Percentiles rank a stretch among this genome's conserved stretches.
These are phyloP conservation scores for Chauna torquata DNA, from an alignment of 2,113 vertebrate species.

Conservation along the genomic window DNA sequence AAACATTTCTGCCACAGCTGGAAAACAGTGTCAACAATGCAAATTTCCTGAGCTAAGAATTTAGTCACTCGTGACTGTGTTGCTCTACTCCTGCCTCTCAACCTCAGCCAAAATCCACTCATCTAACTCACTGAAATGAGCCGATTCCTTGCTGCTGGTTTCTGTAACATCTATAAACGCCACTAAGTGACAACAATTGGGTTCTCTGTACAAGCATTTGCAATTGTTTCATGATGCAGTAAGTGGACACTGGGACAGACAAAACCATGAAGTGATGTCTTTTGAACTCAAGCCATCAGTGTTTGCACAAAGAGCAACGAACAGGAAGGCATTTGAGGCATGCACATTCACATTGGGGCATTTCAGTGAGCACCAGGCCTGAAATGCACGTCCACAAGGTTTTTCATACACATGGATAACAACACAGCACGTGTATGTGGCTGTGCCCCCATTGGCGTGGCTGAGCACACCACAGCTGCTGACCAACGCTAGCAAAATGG, in stretches of 20 bases:
- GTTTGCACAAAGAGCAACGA: not conserved
- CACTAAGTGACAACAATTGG: not conserved
- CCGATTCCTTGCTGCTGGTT: not conserved
- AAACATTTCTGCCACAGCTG: not conserved
- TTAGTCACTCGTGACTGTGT: not conserved
- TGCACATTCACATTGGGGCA: rapidly evolving
- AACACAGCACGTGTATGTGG: rapidly evolving
- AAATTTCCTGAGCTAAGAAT: not conserved
- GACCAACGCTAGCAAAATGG: not conserved
- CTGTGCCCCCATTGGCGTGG: not conserved
- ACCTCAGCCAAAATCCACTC: not conserved
- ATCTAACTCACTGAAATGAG: not conserved
- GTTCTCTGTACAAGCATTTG: not conserved
- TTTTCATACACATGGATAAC: not conserved
- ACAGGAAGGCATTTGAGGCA: not conserved
- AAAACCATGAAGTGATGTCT: not conserved
- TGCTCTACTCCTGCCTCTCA: not conserved
- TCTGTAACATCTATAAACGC: not conserved
- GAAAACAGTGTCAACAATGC: not conserved
- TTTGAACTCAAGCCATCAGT: not conserved
- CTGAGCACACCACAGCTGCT: not conserved
- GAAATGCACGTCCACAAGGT: not conserved
- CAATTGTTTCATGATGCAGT: not conserved
- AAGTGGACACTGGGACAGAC: not conserved
- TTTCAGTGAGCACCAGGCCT: not conserved